Base-by-base conservation (phyloP, 2,113 vertebrate genomes). In the Nerophis lumbriciformis region DNA sequence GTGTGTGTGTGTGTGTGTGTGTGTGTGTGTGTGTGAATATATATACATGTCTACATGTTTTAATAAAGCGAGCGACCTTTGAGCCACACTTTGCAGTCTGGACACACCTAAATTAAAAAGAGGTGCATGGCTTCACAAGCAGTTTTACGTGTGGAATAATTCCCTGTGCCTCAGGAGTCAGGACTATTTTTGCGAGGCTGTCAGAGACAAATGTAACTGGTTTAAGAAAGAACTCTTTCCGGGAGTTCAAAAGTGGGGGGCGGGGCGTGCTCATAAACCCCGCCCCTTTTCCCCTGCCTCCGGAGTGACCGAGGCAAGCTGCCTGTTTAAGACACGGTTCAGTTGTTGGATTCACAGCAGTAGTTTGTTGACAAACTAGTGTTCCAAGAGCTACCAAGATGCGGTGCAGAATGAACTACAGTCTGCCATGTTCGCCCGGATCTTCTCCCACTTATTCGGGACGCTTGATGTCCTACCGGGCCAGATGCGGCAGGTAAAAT, bases 391-490 rank as follows among this genome's bases (percentile, higher is more conserved):
- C 45, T 15, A 19, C 13, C 0, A 74, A 39, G 60, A 91, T 91
- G 90, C 87, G 87, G 45, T 84, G 84, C 73, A 85, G 61, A 63
- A 80, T 88, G 80, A 87, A 62, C 57, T 90, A 89, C 77, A 83
- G 71, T 8, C 78, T 90, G 6, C 84, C 87, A 5, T 89, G 75
- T 65, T 90, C 88, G 0, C 87, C 86, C 4, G 77, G 59, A 21
- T 76, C 73, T 0, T 89, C 87, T 0, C 85, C 88, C 0, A 60
- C 82, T 0, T 79, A 73, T 19, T 76, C 89, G 0, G 78, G 81
- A 1, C 83, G 77, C 0, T 14, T 88, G 49, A 2, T 83, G 36
- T 2, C 70, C 0, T 90, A 81, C 72, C 71, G 83, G 13, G 11
- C 72, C 0, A 72, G 87, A 75, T 88, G 79, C 60, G 35, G 3